phyloP scores from a whole-genome alignment of 2,888 invertebrate genomes.

The Conomelus anceps region DNA sequence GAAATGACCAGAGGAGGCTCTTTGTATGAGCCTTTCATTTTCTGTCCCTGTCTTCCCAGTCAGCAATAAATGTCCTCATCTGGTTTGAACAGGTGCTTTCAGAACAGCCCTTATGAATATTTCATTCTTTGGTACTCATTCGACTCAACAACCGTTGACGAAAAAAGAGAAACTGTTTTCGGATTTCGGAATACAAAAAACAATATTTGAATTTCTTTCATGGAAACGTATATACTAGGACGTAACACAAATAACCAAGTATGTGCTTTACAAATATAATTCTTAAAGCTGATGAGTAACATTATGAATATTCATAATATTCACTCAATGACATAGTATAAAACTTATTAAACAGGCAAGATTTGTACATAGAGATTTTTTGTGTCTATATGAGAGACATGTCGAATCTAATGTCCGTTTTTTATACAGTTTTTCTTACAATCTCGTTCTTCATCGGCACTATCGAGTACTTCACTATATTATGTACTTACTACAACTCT shows the following conservation, averaged over 20 bases:
- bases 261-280: too few relatives aligned
- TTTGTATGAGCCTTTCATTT: background rate
- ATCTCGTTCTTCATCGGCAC: too few relatives aligned
- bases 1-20: background rate
- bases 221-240: background rate
- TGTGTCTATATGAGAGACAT: too few relatives aligned
- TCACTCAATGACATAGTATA: too few relatives aligned
- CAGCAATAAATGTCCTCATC: background rate
- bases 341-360: too few relatives aligned
- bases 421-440: too few relatives aligned
- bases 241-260: background rate
- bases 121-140: background rate
- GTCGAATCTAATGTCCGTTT: too few relatives aligned
- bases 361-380: too few relatives aligned
- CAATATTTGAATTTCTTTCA: background rate
- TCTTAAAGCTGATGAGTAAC: too few relatives aligned
- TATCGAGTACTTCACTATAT: too few relatives aligned
- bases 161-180: background rate
- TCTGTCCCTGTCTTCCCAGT: background rate
- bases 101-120: background rate
- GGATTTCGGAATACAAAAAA: background rate
- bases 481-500: too few relatives aligned
- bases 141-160: background rate
- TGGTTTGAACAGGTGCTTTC: background rate
- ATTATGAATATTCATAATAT: too few relatives aligned